Base-by-base conservation (phyloP, 2,888 invertebrate genomes). In the Nebria salina region DNA sequence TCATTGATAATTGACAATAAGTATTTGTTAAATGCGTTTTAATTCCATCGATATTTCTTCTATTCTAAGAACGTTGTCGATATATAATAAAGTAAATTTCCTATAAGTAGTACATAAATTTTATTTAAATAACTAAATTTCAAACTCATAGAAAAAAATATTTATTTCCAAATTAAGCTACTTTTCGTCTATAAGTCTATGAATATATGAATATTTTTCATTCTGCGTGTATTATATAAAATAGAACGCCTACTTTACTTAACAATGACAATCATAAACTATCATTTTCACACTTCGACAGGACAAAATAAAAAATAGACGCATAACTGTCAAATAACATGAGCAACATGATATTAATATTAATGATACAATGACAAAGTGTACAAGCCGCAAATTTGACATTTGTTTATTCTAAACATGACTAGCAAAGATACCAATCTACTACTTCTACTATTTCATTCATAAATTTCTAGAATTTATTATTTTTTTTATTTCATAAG, bases 211-310 rank as follows among this genome's bases (percentile, higher is more conserved):
- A 20, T 20, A 20, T 20, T 20, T 20, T 20, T 20, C 0, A 34
- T 34, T 34, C 34, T 34, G 34, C 5, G 34, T 34, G 2, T 34
- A 54, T 54, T 8, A 11, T 13, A 54, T 54, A 54, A 54, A 54
- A 11, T 54, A 34, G 11, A 7, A 54, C 54, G 54, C 54, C 54
- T 54, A 54, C 54, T 6, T 7, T 54, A 2, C 8, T 54, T 3
- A 54, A 54, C 54, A 54, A 54, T 54, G 70, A 76, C 13, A 20
- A 11, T 70, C 70, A 70, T 76, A 76, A 76, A 43, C 70, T 54
- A 43, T 70, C 68, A 76, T 76, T 76, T 76, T 76, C 76, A 76
- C 76, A 76, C 76, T 70, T 76, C 70, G 70, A 54, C 25, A n/a
- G 9, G 43, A 70, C 76, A 76, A 76, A 70, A 68, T 70, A 43